These are phyloP conservation scores for Bombyx mori DNA, from an alignment of 1,140 invertebrate genomes.

Conservation along the genomic window DNA sequence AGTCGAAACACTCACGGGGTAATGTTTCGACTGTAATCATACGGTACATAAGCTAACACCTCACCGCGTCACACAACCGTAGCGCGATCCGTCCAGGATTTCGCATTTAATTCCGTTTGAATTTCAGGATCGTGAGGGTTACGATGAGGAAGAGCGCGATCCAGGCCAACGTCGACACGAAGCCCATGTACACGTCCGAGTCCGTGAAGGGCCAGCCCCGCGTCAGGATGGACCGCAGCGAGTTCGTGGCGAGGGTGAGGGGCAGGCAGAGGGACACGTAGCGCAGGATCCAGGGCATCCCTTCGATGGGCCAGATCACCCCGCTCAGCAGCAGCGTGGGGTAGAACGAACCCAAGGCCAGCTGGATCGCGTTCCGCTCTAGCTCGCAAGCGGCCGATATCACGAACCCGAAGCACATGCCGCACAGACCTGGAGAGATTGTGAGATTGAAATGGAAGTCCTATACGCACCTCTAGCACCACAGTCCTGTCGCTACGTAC, in stretches of 20 bases:
- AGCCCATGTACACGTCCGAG: constrained; percentile 90
- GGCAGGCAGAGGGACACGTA: constrained; percentile 89
- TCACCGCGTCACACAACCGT: too few relatives aligned
- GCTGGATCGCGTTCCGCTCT: constrained; percentile 94
- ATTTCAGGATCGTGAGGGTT: constrained; percentile 83
- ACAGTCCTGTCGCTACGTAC: too few relatives aligned
- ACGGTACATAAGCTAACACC: too few relatives aligned
- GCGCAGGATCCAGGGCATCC: constrained; percentile 88
- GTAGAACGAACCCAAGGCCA: constrained; percentile 95
- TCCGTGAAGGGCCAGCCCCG: constrained; percentile 89
- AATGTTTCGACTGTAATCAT: neutral
- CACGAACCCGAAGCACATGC: constrained; percentile 96
- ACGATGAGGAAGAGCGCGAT: constrained; percentile 88
- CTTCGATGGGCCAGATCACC: constrained; percentile 90
- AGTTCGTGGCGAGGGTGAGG: constrained; percentile 91
- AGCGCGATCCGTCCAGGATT: too few relatives aligned
- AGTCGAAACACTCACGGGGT: neutral
- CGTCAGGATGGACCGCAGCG: constrained; percentile 89
- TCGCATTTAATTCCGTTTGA: constrained; percentile 73
- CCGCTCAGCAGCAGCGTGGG: constrained; percentile 92
- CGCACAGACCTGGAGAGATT: constrained; percentile 76
- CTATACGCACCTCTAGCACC: too few relatives aligned
- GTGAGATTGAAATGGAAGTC: too few relatives aligned
- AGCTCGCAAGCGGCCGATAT: constrained; percentile 93
- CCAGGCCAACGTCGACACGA: constrained; percentile 90